Conservation (phyloP, 2,888 invertebrate species). For the Neoaliturus tenellus region DNA sequence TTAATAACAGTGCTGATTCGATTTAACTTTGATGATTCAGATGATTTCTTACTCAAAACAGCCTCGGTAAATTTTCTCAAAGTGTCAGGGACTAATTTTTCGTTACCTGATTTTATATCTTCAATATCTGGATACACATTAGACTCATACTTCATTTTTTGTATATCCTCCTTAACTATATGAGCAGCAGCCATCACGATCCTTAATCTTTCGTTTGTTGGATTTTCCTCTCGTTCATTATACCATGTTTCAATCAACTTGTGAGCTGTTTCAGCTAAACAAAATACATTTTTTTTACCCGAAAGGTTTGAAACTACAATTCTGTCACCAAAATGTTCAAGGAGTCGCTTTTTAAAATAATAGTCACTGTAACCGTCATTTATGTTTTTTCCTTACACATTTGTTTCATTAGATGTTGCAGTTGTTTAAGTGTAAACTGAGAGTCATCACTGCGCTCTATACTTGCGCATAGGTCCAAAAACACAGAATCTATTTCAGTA, state of each 20-base stretch:
- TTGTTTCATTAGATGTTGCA: constrained; percentile 13
- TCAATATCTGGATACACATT: constrained; percentile 66
- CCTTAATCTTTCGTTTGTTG: constrained; percentile 65
- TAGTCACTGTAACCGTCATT: neutral
- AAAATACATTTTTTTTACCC: constrained; percentile 40
- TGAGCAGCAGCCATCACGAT: constrained; percentile 68
- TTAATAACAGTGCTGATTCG: constrained; percentile 2
- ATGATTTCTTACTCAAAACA: neutral
- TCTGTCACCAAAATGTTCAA: constrained; percentile 41
- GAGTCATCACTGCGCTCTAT: constrained; percentile 55
- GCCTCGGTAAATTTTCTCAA: neutral
- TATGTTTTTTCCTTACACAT: constrained; percentile 27
- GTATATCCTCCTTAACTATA: constrained; percentile 68
- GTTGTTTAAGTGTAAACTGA: constrained; percentile 54
- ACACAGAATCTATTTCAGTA: constrained; percentile 32
- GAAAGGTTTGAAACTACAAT: constrained; percentile 44
- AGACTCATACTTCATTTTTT: constrained; percentile 66
- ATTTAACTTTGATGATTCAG: constrained; percentile 28
- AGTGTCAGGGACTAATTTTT: constrained; percentile 32
- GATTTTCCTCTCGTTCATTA: constrained; percentile 66
- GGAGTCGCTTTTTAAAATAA: constrained; percentile 15
- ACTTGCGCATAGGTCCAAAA: constrained; percentile 45
- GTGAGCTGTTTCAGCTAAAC: constrained; percentile 50
- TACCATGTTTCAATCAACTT: constrained; percentile 64
- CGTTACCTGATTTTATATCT: constrained; percentile 65